phyloP scores from a whole-genome alignment of 2,113 vertebrate genomes.

The Paramisgurnus dabryanus region DNA sequence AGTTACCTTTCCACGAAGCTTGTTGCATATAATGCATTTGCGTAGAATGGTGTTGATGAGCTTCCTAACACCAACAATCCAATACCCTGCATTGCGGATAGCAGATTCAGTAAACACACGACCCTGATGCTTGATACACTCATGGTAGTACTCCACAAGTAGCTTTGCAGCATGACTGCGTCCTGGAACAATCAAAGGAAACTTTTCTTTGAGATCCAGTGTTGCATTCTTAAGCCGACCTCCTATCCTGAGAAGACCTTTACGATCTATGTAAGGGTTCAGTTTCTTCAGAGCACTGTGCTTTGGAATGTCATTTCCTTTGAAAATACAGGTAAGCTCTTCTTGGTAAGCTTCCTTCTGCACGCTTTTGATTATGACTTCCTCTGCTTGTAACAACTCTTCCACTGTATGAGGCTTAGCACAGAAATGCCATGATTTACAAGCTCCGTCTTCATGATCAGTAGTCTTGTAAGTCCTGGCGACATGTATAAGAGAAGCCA shows the following conservation, averaged over 20 bases:
- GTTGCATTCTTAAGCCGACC: slow-evolving; percentile 5
- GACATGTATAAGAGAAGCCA: background rate
- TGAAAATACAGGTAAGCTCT: too few species aligned
- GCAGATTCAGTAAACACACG: slow-evolving; percentile 15
- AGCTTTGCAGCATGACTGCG: slow-evolving; percentile 2
- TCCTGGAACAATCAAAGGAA: slow-evolving; percentile 39
- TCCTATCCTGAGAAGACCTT: slow-evolving; percentile 37
- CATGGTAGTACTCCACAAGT: slow-evolving; percentile 29
- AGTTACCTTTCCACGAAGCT: background rate
- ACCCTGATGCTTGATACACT: slow-evolving; percentile 37
- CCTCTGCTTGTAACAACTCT: background rate
- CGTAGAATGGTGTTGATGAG: slow-evolving; percentile 10
- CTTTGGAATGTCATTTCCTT: too few species aligned
- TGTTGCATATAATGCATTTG: slow-evolving; percentile 34
- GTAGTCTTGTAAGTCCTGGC: background rate
- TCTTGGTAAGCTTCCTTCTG: too few species aligned
- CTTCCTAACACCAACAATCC: slow-evolving; percentile 16
- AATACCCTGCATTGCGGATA: background rate
- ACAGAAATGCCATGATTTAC: slow-evolving; percentile 31
- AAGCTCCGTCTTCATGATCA: background rate
- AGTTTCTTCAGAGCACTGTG: too few species aligned
- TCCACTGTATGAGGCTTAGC: background rate
- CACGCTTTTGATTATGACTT: background rate
- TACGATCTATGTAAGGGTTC: too few species aligned
- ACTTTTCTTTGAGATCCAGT: slow-evolving; percentile 7